Evolutionary conservation across 2,113 vertebrate genomes (phyloP), one percentile per base, ranked within the genome.

Genomic region (Osmerus eperlanus): DNA sequence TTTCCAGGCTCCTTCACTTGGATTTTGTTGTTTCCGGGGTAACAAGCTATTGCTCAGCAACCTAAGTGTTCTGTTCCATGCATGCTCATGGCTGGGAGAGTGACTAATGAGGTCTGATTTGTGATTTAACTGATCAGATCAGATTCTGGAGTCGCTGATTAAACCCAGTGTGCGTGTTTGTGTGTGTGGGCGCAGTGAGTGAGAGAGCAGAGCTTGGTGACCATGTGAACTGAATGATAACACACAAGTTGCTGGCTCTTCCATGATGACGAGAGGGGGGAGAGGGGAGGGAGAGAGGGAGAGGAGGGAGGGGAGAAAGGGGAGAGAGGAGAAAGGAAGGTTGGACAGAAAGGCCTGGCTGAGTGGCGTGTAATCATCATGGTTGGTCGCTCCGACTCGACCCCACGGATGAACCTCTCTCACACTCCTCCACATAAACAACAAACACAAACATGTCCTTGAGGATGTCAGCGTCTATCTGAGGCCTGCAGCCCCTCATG

Each of bases 1-100:
- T 88, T 86, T 80, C 76, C 55, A 73, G 83, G 78, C 51, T 83
- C 64, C 81, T 84, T 85, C 85, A 86, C 87, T 89, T 88, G 82
- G 84, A 85, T 85, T 86, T 78, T 71, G 72, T 84, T 78, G 81
- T 88, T 89, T 87, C 76, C 84, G 67, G 76, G 81, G 83, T 84
- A 88, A 87, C 85, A 78, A 85, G 84, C 82, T 87, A 84, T 83
- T 81, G 80, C 85, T 87, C 80, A 83, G 84, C 82, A 83, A 79
- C 78, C 67, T 73, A 63, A 67, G 75, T 68, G 74, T 81, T 83
- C 81, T 75, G 72, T 59, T 69, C 54, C 4, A 58, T 54, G 62
- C 74, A 76, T 78, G 68, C 36, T 61, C 3, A 56, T 56, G 54
- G 14, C 54, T 56, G 62, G 79, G 76, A 79, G 74, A 71, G 72